These are phyloP conservation scores for Formica exsecta DNA, from an alignment of 1,140 invertebrate genomes.

Conservation along the genomic window DNA sequence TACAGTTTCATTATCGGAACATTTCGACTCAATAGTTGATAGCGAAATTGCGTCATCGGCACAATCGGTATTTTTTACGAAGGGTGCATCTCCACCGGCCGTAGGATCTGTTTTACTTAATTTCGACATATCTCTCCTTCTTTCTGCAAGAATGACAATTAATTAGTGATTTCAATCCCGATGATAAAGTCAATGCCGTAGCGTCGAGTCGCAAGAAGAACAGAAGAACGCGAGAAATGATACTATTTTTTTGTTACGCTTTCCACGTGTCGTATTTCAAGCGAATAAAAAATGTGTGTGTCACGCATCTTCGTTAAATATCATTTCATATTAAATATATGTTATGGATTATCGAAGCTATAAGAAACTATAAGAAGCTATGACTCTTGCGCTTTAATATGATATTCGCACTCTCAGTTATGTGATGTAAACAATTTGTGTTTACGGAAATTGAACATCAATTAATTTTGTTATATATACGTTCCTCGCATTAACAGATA, in stretches of 20 bases:
- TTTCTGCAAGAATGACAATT: constrained; percentile 22
- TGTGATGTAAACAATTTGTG: too few species aligned
- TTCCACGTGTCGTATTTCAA: background rate
- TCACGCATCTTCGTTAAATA: background rate
- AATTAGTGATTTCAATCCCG: background rate
- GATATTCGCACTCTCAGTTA: too few species aligned
- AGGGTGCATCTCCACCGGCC: background rate
- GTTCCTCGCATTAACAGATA: too few species aligned
- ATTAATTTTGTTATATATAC: too few species aligned
- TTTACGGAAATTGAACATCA: too few species aligned
- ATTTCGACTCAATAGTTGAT: background rate
- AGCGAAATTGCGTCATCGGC: background rate
- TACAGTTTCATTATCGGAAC: background rate
- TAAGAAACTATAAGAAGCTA: background rate
- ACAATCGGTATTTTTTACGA: constrained; percentile 8
- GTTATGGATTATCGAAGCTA: constrained; percentile 1
- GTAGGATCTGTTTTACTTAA: constrained; percentile 1
- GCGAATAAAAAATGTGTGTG: background rate
- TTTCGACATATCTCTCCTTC: constrained; percentile 60
- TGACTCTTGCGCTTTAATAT: too few species aligned
- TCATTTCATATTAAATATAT: background rate
- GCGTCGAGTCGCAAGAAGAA: background rate
- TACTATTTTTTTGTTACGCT: background rate
- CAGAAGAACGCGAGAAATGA: background rate
- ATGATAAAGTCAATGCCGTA: background rate